Conservation (phyloP, 35 echinoderm and acorn worm genomes). For the Amphiura filiformis region DNA sequence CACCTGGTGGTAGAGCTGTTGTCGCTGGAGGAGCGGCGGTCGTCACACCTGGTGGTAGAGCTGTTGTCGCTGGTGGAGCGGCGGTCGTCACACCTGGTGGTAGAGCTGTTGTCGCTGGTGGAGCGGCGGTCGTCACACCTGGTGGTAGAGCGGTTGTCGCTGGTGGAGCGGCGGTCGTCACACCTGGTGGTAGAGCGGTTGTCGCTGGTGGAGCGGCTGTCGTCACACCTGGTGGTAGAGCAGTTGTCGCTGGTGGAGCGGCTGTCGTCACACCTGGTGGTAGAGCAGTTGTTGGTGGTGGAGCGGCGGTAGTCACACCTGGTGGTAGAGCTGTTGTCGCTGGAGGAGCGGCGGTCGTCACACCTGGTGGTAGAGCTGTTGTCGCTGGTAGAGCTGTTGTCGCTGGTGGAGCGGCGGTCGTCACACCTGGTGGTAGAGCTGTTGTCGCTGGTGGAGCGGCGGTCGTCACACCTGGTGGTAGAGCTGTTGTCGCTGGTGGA, state of each 20-base stretch:
- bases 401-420: not conserved
- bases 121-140: too few relatives aligned
- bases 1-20: not conserved
- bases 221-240: too few relatives aligned
- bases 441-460: not conserved
- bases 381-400: too few relatives aligned
- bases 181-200: too few relatives aligned
- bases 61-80: too few relatives aligned
- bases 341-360: too few relatives aligned
- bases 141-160: too few relatives aligned
- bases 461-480: not conserved
- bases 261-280: too few relatives aligned
- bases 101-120: not conserved
- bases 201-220: not conserved
- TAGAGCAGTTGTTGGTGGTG: too few relatives aligned
- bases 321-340: not conserved
- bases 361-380: not conserved
- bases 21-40: too few relatives aligned
- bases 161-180: too few relatives aligned
- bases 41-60: constrained; percentile 8
- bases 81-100: not conserved
- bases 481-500: not conserved
- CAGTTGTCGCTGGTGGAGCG: too few relatives aligned
- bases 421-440: not conserved
- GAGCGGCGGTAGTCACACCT: not conserved